Evolutionary conservation across 64 coral and sea anemone genomes (phyloP), one percentile per base, ranked within the genome.

Genomic region (Hydrozoanthus tunicans): DNA sequence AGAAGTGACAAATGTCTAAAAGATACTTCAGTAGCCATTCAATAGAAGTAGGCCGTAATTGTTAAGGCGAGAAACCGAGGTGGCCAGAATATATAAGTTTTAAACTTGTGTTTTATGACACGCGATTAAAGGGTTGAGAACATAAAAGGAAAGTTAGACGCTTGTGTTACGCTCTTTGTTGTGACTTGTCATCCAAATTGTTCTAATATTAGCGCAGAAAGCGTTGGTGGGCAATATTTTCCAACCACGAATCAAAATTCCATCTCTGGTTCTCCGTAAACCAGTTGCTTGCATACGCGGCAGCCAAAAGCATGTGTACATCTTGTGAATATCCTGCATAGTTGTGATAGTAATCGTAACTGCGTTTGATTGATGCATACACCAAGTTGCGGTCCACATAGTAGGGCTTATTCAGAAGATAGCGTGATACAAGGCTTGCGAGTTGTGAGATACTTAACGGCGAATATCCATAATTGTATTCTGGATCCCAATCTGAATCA

Each of bases 261-360:
- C 74, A 90, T 80, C 94, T 78, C 70, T 99, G 97, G n/a, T 96
- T 92, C 55, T 99, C 97, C 4, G 94, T 99, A 60, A 99, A 99
- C 97, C 97, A 99, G 79, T 99, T 99, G 17, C 94, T 93, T 0
- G 97, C 97, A 32, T 90, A 95, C 43, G 91, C 80, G 7, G 97
- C 93, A 5, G 97, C 97, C 3, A 99, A 73, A 13, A 99, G 67
- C 97, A 99, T 96, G 27, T 99, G 97, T 3, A 99, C 97, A 74
- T 99, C 97, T 86, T 99, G 97, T 9, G 92, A 93, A 51, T 99
- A 99, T 1, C 97, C 93, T 5, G 97, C 94, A 59, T 94, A 99
- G 9, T 93, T 91, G 71, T 96, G 94, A 17, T 99, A 99, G 27
- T 96, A 99, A 73, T 99, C 97, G 62, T 99, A 95, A 78, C 97